Percentiles rank a stretch among this genome's conserved stretches.
phyloP scores from a whole-genome alignment of 2,113 vertebrate species.

The Syngnathus scovelli region DNA sequence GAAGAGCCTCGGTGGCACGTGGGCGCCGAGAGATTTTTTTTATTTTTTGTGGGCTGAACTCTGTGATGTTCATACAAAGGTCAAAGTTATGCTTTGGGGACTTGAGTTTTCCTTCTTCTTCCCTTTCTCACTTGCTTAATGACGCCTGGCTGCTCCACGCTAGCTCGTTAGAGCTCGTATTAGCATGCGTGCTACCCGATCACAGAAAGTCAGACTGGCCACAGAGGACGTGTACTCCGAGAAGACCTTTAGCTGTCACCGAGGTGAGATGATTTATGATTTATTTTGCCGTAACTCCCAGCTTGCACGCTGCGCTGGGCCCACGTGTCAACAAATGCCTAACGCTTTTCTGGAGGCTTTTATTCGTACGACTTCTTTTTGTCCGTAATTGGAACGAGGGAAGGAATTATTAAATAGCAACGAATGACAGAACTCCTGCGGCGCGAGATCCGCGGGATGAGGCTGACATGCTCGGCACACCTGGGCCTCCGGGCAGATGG shows the following conservation, averaged over 20 bases:
- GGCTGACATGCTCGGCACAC: constrained; percentile 65
- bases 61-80: constrained; percentile 39
- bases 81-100: constrained; percentile 48
- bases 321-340: constrained; percentile 55
- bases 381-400: constrained; percentile 60
- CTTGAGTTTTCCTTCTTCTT: constrained; percentile 37
- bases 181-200: constrained; percentile 54
- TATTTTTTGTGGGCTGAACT: constrained; percentile 35
- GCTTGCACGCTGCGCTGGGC: constrained; percentile 51
- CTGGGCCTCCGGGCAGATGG: constrained; percentile 73
- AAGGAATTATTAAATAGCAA: constrained; percentile 53
- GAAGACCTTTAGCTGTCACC: constrained; percentile 59
- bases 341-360: constrained; percentile 15
- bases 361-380: constrained; percentile 49
- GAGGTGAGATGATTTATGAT: constrained; percentile 71
- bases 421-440: constrained; percentile 67
- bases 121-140: constrained; percentile 47
- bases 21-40: constrained; percentile 36
- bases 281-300: constrained; percentile 70
- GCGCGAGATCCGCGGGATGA: constrained; percentile 50
- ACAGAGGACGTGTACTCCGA: constrained; percentile 56
- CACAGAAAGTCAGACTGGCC: constrained; percentile 44
- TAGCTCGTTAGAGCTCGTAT: constrained; percentile 52
- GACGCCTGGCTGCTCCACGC: constrained; percentile 35
- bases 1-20: constrained; percentile 32